These are phyloP conservation scores for Lasiurus borealis DNA, from an alignment of 2,113 vertebrate genomes.

Conservation along the genomic window DNA sequence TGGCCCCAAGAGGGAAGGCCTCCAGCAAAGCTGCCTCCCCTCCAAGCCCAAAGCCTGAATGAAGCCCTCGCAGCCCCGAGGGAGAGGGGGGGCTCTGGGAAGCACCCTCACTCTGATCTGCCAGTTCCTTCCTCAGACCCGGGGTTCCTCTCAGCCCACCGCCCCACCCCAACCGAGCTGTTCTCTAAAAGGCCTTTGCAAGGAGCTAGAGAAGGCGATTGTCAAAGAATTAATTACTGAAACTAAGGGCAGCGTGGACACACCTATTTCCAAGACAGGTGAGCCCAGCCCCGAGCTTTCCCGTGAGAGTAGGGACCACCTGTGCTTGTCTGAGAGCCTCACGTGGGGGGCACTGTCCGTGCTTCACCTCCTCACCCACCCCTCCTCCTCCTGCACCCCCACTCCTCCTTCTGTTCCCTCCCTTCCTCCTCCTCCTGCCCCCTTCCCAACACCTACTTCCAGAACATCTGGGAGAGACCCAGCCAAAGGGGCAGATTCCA, in stretches of 20 bases:
- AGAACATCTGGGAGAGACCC: background rate
- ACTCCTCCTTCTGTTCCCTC: no score
- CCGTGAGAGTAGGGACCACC: accelerated
- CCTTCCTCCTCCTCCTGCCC: no score
- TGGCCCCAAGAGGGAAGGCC: background rate
- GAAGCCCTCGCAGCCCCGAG: background rate
- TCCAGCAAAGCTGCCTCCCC: background rate
- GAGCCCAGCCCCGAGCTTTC: background rate
- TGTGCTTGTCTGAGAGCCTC: no score
- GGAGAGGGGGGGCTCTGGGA: background rate
- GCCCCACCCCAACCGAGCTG: background rate
- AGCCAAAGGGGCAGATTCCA: no score
- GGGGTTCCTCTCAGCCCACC: background rate
- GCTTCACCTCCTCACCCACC: background rate
- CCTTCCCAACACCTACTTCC: background rate
- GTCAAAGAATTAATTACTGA: background rate
- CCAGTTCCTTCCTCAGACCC: background rate
- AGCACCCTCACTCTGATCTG: background rate
- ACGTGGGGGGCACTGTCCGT: accelerated
- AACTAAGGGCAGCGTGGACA: background rate
- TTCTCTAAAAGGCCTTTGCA: background rate
- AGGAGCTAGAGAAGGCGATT: background rate
- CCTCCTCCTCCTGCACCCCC: no score
- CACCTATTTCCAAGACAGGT: background rate
- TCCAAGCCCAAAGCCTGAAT: accelerated